Evolutionary conservation across 2,888 invertebrate species (phyloP).

Genomic region (Polyommatus icarus): DNA sequence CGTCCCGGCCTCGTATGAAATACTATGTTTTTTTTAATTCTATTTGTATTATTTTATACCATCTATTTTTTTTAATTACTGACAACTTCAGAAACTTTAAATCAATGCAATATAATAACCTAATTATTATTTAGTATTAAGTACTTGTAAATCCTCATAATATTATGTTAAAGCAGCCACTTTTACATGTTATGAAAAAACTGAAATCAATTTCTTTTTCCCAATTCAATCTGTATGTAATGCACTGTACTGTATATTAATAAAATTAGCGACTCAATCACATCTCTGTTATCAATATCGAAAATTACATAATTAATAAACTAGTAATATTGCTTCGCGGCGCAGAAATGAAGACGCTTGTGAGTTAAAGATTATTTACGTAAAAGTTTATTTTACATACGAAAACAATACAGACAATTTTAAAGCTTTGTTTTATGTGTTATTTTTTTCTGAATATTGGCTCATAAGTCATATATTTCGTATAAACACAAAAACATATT

Average conservation of each 20-base stretch:
- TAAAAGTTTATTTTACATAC: conserved; percentile 40
- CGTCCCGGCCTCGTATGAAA: too few species aligned
- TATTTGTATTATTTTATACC: too few species aligned
- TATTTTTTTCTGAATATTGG: not conserved
- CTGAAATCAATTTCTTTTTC: too few species aligned
- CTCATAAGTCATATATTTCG: not conserved
- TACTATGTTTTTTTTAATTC: too few species aligned
- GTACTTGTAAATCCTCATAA: too few species aligned
- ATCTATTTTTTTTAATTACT: too few species aligned
- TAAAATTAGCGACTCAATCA: not conserved
- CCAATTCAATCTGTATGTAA: not conserved
- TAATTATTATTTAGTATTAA: too few species aligned
- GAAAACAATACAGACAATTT: not conserved
- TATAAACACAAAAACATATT: not conserved
- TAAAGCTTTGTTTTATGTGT: not conserved
- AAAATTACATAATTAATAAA: conserved; percentile 24
- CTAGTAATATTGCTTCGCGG: conserved; percentile 17
- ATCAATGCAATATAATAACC: too few species aligned
- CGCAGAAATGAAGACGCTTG: conserved; percentile 27
- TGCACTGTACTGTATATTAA: too few species aligned
- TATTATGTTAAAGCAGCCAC: too few species aligned
- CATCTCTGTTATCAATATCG: not conserved
- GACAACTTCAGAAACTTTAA: too few species aligned
- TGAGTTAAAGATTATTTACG: conserved; percentile 19
- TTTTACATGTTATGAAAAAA: too few species aligned